These are phyloP conservation scores for Anoplophora glabripennis DNA, from an alignment of 1,140 invertebrate genomes.

Conservation along the genomic window DNA sequence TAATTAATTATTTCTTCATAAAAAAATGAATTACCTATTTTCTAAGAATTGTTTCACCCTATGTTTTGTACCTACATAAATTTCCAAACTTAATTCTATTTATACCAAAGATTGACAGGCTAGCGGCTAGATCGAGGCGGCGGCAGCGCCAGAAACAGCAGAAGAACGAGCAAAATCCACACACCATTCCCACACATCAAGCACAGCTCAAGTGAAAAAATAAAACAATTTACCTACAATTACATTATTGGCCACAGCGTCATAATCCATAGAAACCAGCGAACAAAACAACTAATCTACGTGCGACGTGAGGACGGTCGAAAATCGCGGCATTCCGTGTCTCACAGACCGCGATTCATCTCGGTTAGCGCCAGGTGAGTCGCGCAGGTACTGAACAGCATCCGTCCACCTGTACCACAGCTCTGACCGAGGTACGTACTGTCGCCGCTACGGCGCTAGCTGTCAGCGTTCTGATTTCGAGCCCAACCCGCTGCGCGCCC, in stretches of 20 bases:
- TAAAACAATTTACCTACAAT: constrained; percentile 22
- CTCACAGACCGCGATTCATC: constrained; percentile 7
- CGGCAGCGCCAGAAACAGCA: too few relatives aligned
- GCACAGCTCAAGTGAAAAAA: too few relatives aligned
- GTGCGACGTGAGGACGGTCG: constrained; percentile 1
- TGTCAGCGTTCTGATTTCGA: neutral
- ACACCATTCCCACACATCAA: too few relatives aligned
- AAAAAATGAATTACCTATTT: too few relatives aligned
- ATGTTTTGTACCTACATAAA: too few relatives aligned
- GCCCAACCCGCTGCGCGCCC: neutral
- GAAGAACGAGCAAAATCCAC: too few relatives aligned
- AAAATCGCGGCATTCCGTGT: constrained; percentile 1
- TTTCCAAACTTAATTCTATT: too few relatives aligned
- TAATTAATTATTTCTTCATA: too few relatives aligned
- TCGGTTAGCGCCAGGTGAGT: constrained; percentile 10
- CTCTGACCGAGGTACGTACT: neutral
- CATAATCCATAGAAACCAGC: constrained; percentile 21
- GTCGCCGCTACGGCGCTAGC: constrained; percentile 6
- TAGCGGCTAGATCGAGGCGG: too few relatives aligned
- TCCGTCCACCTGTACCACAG: constrained; percentile 15
- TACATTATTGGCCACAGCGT: constrained; percentile 20
- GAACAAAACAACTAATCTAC: constrained; percentile 15
- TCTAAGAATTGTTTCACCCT: too few relatives aligned
- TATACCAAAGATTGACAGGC: too few relatives aligned
- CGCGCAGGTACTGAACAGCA: constrained; percentile 21